Evolutionary conservation across 2,888 invertebrate genomes (phyloP), one percentile per base, ranked within the genome.

Genomic region (Pseudococcus viburni): DNA sequence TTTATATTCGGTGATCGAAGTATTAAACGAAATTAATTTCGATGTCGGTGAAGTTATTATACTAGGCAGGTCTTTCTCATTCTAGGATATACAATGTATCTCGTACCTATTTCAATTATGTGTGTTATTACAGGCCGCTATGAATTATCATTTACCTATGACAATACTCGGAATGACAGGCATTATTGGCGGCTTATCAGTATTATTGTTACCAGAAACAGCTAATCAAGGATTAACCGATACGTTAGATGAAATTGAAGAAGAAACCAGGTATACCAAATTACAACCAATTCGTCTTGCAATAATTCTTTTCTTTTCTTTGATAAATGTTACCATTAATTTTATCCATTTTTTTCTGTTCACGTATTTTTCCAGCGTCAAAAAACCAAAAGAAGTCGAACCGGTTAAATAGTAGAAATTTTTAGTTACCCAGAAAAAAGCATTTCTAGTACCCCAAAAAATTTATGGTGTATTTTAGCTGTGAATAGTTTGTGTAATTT

Each of bases 161-260:
- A 92, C 94, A 64, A 93, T 95, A 3, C 93, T 96, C 84, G 95
- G 96, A 2, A 93, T 93, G 9, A 93, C 94, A 90, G 95, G 96
- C 46, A 92, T 95, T 15, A 91, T 95, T 19, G 96, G 96, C 3
- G 96, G 96, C 3, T 92, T 94, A 55, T 94, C 95, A 77, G 94
- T 96, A 0, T 93, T 96, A 42, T 93, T 96, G 89, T 92, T 97
- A 85, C 96, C 96, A 0, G 96, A 96, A 92, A 96, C 96, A 3
- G 93, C 94, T n/a, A 93, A 93, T 88, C 92, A 91, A 86, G 93
- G 93, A 0, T 91, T 94, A 15, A 92, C 93, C 8, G 92, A 92
- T 90, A 92, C 92, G 1, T 89, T 92, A 51, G 91, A 91, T 89
- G 92, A 92, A 80, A 91, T 91, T 19, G 91, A 91, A 86, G 89